Evolutionary conservation across 1,140 invertebrate species (phyloP).

Genomic region (Cecropterus lyciades): DNA sequence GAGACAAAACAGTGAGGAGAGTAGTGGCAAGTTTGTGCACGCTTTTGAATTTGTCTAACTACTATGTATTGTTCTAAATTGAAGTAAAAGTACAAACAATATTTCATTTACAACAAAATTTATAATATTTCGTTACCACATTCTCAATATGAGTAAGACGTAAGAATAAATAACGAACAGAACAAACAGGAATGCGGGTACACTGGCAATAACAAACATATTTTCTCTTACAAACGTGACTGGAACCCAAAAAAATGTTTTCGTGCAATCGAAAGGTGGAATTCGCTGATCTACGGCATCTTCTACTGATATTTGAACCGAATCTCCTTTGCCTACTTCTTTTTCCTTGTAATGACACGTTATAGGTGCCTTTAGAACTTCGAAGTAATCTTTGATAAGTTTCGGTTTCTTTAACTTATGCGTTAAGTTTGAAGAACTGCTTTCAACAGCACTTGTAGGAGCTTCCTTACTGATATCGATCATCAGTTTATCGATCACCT

Average conservation of each 20-base stretch:
- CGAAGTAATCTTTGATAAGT: constrained; percentile 48
- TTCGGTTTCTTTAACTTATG: constrained; percentile 41
- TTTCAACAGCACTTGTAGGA: constrained; percentile 17
- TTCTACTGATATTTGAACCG: constrained; percentile 43
- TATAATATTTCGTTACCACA: constrained; percentile 36
- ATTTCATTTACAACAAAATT: not conserved
- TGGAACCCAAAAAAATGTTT: constrained; percentile 34
- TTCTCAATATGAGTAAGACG: constrained; percentile 52
- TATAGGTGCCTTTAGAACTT: constrained; percentile 49
- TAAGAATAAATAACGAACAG: constrained; percentile 59
- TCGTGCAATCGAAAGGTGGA: constrained; percentile 16
- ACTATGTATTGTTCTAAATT: too few relatives aligned
- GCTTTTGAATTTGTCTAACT: too few relatives aligned
- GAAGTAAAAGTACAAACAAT: too few relatives aligned
- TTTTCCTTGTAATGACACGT: constrained; percentile 12
- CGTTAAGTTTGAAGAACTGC: constrained; percentile 34
- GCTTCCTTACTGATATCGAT: constrained; percentile 43
- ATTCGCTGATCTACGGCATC: constrained; percentile 19
- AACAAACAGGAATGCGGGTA: constrained; percentile 58
- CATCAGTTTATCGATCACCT: constrained; percentile 58
- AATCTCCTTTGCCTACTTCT: constrained; percentile 42
- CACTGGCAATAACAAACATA: constrained; percentile 56
- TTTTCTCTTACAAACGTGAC: constrained; percentile 59
- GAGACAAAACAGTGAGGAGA: too few relatives aligned
- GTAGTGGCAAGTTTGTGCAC: too few relatives aligned